These are phyloP conservation scores for Zaprionus ghesquierei DNA, from an alignment of 1,140 invertebrate species.

Conservation along the genomic window DNA sequence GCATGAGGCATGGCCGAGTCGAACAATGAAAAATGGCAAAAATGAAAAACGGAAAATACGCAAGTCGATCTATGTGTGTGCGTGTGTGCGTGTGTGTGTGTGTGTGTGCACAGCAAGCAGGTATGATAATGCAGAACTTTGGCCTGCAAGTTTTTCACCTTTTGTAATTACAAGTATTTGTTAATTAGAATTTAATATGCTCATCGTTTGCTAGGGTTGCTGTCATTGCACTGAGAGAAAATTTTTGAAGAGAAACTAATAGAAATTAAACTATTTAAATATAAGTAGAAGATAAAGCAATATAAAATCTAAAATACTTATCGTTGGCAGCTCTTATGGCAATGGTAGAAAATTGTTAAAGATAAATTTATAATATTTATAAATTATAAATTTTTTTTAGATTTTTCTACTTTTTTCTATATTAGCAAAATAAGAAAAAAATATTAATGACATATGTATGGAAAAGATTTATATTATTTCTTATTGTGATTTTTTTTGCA, in stretches of 20 bases:
- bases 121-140: slow-evolving; percentile 32
- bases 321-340: too few relatives aligned
- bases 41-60: slow-evolving; percentile 18
- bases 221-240: slow-evolving; percentile 15
- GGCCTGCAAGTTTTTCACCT: slow-evolving; percentile 16
- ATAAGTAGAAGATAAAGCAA: too few relatives aligned
- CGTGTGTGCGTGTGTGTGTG: too few relatives aligned
- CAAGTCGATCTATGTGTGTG: slow-evolving; percentile 2
- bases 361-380: too few relatives aligned
- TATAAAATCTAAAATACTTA: too few relatives aligned
- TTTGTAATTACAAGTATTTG: slow-evolving; percentile 41
- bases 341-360: too few relatives aligned
- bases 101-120: background rate
- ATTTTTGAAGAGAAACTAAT: background rate
- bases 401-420: too few relatives aligned
- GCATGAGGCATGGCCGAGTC: slow-evolving; percentile 19
- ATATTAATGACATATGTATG: too few relatives aligned
- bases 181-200: slow-evolving; percentile 72
- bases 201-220: slow-evolving; percentile 5
- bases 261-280: background rate
- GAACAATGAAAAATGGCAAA: slow-evolving; percentile 17
- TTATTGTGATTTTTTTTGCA: too few relatives aligned
- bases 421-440: too few relatives aligned
- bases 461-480: too few relatives aligned
- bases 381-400: too few relatives aligned